phyloP scores from a whole-genome alignment of 2,113 vertebrate species.

The Oostethus manadensis region DNA sequence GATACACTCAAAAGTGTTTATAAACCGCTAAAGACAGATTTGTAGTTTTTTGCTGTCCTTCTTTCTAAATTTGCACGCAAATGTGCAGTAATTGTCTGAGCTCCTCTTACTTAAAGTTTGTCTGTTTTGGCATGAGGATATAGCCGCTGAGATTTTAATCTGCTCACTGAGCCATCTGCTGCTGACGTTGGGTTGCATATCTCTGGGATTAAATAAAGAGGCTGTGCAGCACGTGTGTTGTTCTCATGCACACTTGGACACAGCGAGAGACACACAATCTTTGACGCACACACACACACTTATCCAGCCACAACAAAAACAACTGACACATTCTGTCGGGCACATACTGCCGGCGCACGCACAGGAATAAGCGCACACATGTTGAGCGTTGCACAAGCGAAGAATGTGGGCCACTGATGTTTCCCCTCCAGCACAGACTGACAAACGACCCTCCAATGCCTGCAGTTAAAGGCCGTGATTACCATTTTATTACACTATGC shows the following conservation, averaged over 20 bases:
- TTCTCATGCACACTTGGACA: constrained; percentile 14
- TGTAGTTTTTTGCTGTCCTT: background rate
- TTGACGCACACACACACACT: constrained; percentile 1
- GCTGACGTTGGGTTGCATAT: constrained; percentile 21
- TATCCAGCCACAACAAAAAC: constrained; percentile 32
- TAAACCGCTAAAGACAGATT: too few relatives aligned
- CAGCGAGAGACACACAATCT: background rate
- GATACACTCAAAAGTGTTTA: too few relatives aligned
- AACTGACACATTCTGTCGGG: constrained; percentile 20
- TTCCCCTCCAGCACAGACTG: constrained; percentile 23
- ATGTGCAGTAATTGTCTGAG: constrained; percentile 34
- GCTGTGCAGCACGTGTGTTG: constrained; percentile 27
- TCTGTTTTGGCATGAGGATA: constrained; percentile 43
- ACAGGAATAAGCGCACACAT: constrained; percentile 19
- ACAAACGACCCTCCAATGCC: constrained; percentile 15
- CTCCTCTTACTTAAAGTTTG: constrained; percentile 29
- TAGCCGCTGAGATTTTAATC: constrained; percentile 55
- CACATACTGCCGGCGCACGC: constrained; percentile 1
- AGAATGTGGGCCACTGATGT: constrained; percentile 36
- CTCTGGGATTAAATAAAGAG: constrained; percentile 45
- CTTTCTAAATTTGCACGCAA: background rate
- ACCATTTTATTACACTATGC: constrained; percentile 58
- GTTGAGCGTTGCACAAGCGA: constrained; percentile 11
- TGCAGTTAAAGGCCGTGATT: constrained; percentile 48
- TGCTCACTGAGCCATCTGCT: constrained; percentile 55